These are phyloP conservation scores for Thaumatotibia leucotreta DNA, from an alignment of 1,140 invertebrate species.

Conservation along the genomic window DNA sequence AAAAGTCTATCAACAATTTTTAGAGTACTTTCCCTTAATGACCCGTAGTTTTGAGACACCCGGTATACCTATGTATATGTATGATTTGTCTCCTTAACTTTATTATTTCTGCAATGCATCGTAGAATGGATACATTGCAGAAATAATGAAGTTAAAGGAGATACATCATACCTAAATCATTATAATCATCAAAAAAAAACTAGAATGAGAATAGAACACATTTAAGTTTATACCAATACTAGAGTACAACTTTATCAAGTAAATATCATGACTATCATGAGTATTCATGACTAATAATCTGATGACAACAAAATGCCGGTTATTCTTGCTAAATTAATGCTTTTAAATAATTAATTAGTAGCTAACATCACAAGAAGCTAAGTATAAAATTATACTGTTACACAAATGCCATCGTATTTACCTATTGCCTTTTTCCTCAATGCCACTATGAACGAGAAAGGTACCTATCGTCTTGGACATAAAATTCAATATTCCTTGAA, in stretches of 20 bases:
- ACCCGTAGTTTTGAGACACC: no score
- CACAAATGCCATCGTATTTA: background rate
- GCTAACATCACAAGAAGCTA: background rate
- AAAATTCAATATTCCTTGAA: background rate
- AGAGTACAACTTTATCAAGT: background rate
- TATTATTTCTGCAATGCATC: no score
- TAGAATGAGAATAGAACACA: no score
- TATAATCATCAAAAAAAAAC: no score
- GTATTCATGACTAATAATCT: background rate
- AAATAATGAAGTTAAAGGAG: no score
- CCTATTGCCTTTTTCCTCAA: background rate
- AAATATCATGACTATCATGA: background rate
- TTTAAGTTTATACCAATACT: no score
- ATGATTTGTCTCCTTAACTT: no score
- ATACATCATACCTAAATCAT: no score
- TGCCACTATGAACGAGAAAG: background rate
- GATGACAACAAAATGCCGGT: constrained; percentile 18
- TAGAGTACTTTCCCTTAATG: no score
- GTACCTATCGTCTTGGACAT: background rate
- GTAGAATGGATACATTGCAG: no score
- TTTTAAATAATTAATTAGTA: background rate
- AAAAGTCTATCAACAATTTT: no score
- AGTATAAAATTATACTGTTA: background rate
- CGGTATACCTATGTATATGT: no score
- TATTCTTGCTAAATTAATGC: background rate